These are phyloP conservation scores for Artemisiospiza belli DNA, from an alignment of 2,113 vertebrate species.

Conservation along the genomic window DNA sequence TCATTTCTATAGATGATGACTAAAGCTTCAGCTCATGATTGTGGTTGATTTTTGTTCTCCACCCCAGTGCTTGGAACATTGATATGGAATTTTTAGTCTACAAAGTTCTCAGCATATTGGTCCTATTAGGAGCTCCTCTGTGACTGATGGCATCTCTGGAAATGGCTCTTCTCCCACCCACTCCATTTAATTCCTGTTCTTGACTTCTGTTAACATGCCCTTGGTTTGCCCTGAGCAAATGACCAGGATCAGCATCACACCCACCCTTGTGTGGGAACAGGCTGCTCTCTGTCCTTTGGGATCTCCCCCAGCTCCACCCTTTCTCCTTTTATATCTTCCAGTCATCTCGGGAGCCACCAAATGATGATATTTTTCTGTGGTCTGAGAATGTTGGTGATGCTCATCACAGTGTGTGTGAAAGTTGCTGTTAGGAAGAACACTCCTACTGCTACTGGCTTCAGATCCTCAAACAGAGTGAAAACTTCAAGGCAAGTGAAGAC, in stretches of 20 bases:
- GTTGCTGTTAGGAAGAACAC: not conserved
- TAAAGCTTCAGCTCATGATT: not conserved
- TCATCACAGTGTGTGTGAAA: not conserved
- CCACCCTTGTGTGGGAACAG: slow-evolving; percentile 14
- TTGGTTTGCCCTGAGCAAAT: not conserved
- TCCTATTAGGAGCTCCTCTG: not conserved
- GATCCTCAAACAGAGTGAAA: not conserved
- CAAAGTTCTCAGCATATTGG: not conserved
- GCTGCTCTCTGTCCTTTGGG: slow-evolving; percentile 8
- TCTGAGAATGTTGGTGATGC: not conserved
- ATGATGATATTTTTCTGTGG: not conserved
- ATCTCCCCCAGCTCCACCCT: not conserved
- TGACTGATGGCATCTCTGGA: not conserved
- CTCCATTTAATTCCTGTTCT: not conserved
- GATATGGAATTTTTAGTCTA: not conserved
- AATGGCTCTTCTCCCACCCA: not conserved
- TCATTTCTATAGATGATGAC: not conserved
- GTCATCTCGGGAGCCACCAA: not conserved
- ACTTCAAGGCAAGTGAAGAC: not conserved
- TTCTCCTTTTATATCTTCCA: slow-evolving; percentile 5
- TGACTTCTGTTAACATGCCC: not conserved
- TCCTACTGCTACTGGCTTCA: not conserved
- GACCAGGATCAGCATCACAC: not conserved
- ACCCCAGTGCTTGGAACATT: not conserved
- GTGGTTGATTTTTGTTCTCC: not conserved